Percentiles rank a stretch among this genome's conserved stretches.
Conservation (phyloP, 64 coral and sea anemone genomes). For the Astreopora myriophthalma region DNA sequence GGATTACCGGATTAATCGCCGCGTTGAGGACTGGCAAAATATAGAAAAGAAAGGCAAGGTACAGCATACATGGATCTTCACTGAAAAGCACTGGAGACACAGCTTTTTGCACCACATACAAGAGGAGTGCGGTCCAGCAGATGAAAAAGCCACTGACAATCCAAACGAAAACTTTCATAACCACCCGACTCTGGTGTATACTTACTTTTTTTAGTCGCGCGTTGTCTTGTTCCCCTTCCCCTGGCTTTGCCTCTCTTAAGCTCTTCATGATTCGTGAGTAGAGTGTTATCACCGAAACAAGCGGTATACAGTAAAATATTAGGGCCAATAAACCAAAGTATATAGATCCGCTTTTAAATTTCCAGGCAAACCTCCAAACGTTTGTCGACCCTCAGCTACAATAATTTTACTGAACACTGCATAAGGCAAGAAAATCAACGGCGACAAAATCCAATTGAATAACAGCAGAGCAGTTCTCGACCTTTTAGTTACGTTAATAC, state of each 20-base stretch:
- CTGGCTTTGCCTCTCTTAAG: no score
- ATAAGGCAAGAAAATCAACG: not conserved
- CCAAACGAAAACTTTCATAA: not conserved
- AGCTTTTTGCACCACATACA: not conserved
- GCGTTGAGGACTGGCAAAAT: not conserved
- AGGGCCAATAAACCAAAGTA: no score
- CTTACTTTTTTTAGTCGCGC: no score
- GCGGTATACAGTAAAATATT: not conserved
- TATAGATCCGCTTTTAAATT: no score
- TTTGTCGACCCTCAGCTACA: no score
- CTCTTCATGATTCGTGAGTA: no score
- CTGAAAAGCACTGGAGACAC: not conserved
- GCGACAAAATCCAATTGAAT: not conserved
- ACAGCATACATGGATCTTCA: not conserved
- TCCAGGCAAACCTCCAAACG: no score
- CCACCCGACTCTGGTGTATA: no score
- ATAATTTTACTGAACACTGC: not conserved
- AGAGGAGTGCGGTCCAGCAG: not conserved
- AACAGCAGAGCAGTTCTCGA: no score
- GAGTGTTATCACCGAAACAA: not conserved
- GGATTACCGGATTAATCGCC: not conserved
- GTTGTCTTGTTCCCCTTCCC: no score
- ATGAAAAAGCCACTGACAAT: not conserved
- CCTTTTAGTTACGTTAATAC: no score
- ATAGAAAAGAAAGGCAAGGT: not conserved